phyloP scores from a whole-genome alignment of 2,113 vertebrate genomes.

The Hemichromis elongatus region DNA sequence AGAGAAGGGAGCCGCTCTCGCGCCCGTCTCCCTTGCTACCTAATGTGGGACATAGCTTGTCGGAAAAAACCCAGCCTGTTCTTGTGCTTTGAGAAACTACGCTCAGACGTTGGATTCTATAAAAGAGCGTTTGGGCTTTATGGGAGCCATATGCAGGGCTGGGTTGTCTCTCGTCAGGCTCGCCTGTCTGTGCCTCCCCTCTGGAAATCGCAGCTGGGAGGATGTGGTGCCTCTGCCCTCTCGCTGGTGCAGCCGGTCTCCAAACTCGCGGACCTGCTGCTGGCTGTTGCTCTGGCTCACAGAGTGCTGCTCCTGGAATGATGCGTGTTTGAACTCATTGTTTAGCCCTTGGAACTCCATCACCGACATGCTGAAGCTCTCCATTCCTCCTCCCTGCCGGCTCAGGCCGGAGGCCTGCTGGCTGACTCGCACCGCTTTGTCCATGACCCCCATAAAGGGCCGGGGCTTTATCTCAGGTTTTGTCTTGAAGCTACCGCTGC shows the following conservation, averaged over 20 bases:
- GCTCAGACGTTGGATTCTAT: slow-evolving; percentile 94
- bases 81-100: slow-evolving; percentile 36
- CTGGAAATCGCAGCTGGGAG: slow-evolving; percentile 67
- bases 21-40: slow-evolving; percentile 44
- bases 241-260: slow-evolving; percentile 71
- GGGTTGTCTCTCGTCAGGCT: slow-evolving; percentile 76
- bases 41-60: slow-evolving; percentile 22
- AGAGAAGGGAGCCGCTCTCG: slow-evolving; percentile 20
- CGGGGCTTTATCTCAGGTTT: slow-evolving; percentile 80
- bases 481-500: slow-evolving; percentile 64
- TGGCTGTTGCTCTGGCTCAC: slow-evolving; percentile 36
- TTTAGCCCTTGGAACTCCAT: slow-evolving; percentile 66
- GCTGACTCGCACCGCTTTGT: slow-evolving; percentile 88
- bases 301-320: slow-evolving; percentile 59
- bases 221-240: slow-evolving; percentile 56
- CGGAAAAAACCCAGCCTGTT: slow-evolving; percentile 1
- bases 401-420: slow-evolving; percentile 68
- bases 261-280: slow-evolving; percentile 62
- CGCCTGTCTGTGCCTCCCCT: slow-evolving; percentile 72
- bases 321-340: slow-evolving; percentile 59
- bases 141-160: slow-evolving; percentile 72
- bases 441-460: slow-evolving; percentile 93
- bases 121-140: slow-evolving; percentile 95
- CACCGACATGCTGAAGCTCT: slow-evolving; percentile 52
- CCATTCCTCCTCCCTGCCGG: slow-evolving; percentile 58